A percentile compares a stretch with the other conserved stretches of the same genome.
These are phyloP conservation scores for Telmatochromis brichardi DNA, from an alignment of 2,113 vertebrate species.

Conservation along the genomic window DNA sequence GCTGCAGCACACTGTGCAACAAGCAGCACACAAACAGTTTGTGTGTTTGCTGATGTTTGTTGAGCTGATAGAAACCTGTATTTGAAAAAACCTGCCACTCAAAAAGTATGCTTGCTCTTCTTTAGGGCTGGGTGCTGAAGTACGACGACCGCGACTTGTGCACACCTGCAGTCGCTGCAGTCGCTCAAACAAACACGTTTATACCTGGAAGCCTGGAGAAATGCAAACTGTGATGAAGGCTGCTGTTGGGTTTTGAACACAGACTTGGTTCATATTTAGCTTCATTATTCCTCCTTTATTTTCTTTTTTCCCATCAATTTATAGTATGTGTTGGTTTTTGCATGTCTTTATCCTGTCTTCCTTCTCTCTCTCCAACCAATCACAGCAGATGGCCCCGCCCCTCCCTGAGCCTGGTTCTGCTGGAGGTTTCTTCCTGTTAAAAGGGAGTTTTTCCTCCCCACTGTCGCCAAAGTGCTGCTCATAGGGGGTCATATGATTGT, in stretches of 20 bases:
- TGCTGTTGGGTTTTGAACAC: neutral
- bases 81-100: neutral
- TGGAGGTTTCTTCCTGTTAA: too few species aligned
- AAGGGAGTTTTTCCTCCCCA: too few species aligned
- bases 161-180: neutral
- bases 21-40: neutral
- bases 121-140: neutral
- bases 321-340: neutral
- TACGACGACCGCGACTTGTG: fast-evolving
- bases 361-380: too few species aligned
- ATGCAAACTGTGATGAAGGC: neutral
- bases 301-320: neutral
- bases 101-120: neutral
- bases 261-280: neutral
- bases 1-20: neutral
- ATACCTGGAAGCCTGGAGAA: neutral
- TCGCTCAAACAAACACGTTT: neutral
- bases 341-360: too few species aligned
- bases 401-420: too few species aligned
- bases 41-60: neutral
- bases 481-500: too few species aligned
- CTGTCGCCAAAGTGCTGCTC: too few species aligned
- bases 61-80: neutral
- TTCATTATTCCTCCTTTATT: neutral
- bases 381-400: too few species aligned